Percentiles rank a stretch among this genome's conserved stretches.
Conservation (phyloP, 2,113 vertebrate genomes). For the Periophthalmodon schlosseri region DNA sequence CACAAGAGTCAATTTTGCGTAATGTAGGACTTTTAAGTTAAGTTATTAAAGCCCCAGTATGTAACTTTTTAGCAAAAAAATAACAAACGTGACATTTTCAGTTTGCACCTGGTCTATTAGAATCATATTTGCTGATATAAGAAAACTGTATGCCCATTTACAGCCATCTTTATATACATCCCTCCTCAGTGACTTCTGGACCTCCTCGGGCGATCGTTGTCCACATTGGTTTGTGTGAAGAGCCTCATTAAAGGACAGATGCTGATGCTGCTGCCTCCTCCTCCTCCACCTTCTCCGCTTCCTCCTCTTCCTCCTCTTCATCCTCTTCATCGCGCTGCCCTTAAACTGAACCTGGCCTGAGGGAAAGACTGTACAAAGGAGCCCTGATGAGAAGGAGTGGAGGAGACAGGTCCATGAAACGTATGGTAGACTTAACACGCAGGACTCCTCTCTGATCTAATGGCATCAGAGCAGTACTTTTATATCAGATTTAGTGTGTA, state of each 20-base stretch:
- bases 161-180: background rate
- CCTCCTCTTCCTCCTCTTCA: conserved; percentile 4
- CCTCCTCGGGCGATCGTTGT: conserved; percentile 51
- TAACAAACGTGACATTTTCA: background rate
- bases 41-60: too few relatives aligned
- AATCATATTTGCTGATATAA: background rate
- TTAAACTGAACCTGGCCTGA: conserved; percentile 68
- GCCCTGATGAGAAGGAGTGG: conserved; percentile 14
- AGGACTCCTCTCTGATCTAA: background rate
- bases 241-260: conserved; percentile 65
- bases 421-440: background rate
- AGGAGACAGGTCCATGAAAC: conserved; percentile 19
- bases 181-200: background rate
- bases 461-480: background rate
- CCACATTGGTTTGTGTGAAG: conserved; percentile 46
- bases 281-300: conserved; percentile 26
- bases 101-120: background rate
- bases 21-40: too few relatives aligned
- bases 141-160: background rate
- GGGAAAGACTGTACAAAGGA: conserved; percentile 34
- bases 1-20: too few relatives aligned
- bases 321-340: conserved; percentile 49
- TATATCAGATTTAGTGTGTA: too few relatives aligned
- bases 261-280: conserved; percentile 41
- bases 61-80: too few relatives aligned